Conservation (phyloP, 2,113 vertebrate species). For the Ctenodactylus gundi region DNA sequence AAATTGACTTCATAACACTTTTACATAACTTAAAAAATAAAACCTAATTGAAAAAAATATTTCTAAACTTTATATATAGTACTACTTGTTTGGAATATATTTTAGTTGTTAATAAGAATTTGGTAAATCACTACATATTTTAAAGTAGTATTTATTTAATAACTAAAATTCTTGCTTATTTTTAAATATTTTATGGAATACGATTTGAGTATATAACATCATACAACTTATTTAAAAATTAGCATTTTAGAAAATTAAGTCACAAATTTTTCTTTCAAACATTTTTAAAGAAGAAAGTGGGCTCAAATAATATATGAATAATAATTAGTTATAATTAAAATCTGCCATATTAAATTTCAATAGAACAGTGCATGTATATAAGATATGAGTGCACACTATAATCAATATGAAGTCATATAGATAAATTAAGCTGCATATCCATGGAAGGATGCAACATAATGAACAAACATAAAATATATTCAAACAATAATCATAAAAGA, state of each 20-base stretch:
- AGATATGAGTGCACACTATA: background rate
- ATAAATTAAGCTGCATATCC: background rate
- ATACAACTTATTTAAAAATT: background rate
- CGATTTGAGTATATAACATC: background rate
- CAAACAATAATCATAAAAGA: background rate
- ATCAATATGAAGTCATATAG: background rate
- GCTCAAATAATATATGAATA: background rate
- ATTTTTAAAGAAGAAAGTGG: background rate
- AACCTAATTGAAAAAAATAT: background rate
- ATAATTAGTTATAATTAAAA: background rate
- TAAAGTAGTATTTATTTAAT: background rate
- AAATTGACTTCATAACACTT: background rate
- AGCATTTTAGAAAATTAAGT: background rate
- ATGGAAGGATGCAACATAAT: background rate
- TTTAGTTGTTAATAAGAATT: background rate
- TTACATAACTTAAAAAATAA: background rate
- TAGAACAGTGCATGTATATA: background rate
- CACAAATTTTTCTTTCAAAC: background rate
- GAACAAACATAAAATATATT: background rate
- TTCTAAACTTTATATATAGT: background rate
- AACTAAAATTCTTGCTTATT: background rate
- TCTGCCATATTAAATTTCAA: background rate
- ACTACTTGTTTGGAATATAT: background rate
- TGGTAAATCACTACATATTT: background rate
- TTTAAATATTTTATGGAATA: background rate